Evolutionary conservation across 1,140 invertebrate species (phyloP).

Genomic region (Protaetia brevitarsis): DNA sequence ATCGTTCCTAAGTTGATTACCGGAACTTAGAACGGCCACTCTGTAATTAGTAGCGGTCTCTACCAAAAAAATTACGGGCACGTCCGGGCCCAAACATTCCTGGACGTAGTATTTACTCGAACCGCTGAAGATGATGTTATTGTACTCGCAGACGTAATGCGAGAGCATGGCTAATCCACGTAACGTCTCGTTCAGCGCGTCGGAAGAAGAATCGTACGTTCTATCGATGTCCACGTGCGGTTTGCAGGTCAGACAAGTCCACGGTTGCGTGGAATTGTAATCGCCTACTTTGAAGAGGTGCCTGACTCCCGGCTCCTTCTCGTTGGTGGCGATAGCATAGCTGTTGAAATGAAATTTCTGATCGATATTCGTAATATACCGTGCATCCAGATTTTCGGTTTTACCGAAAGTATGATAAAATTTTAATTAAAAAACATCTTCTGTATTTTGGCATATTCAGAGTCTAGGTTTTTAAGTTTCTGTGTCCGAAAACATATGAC

Average conservation of each 20-base stretch:
- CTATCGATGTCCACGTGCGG: slow-evolving; percentile 46
- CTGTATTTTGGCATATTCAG: no score
- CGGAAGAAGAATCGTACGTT: slow-evolving; percentile 30
- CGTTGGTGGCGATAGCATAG: slow-evolving; percentile 67
- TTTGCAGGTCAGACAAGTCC: slow-evolving; percentile 58
- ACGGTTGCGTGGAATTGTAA: slow-evolving; percentile 45
- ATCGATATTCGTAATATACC: no score
- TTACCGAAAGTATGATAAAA: no score
- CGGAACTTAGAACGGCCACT: slow-evolving; percentile 57
- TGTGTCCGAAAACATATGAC: no score
- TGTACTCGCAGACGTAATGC: slow-evolving; percentile 61
- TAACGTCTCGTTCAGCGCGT: slow-evolving; percentile 40
- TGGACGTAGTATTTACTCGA: slow-evolving; percentile 59
- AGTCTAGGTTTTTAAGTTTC: no score
- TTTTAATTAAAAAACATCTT: no score
- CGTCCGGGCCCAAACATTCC: slow-evolving; percentile 70
- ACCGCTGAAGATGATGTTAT: slow-evolving; percentile 62
- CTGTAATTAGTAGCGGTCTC: slow-evolving; percentile 56
- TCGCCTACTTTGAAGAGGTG: slow-evolving; percentile 68
- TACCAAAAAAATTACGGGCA: slow-evolving; percentile 62
- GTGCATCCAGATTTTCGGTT: no score
- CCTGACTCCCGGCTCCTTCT: slow-evolving; percentile 63
- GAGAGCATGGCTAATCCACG: slow-evolving; percentile 43
- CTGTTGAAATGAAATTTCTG: no score
- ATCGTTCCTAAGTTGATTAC: slow-evolving; percentile 36